Conservation (phyloP, 2,113 vertebrate genomes). For the Felis catus region F.catus_Fca126_mat1.0 CM031416.1:118271501-118272000, state of each 20-base stretch:
- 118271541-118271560: not conserved
- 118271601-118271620: not conserved
- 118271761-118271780: too few relatives aligned
- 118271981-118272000: not conserved
- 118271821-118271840: too few relatives aligned
- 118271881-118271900: too few relatives aligned
- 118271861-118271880: too few relatives aligned
- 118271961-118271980: not conserved
- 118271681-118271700: slow-evolving; percentile 1
- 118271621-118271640: not conserved
- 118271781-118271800: too few relatives aligned
- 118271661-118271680: not conserved
- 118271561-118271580: not conserved
- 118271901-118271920: too few relatives aligned
- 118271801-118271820: too few relatives aligned
- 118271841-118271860: too few relatives aligned
- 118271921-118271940: too few relatives aligned
- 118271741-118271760: not conserved
- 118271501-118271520: not conserved
- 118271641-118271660: slow-evolving; percentile 10
- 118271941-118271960: not conserved
- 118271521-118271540: not conserved
- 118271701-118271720: not conserved
- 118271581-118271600: not conserved
- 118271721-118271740: not conserved